Evolutionary conservation across 2,113 vertebrate genomes (phyloP).

Genomic region (Sander lucioperca): DNA sequence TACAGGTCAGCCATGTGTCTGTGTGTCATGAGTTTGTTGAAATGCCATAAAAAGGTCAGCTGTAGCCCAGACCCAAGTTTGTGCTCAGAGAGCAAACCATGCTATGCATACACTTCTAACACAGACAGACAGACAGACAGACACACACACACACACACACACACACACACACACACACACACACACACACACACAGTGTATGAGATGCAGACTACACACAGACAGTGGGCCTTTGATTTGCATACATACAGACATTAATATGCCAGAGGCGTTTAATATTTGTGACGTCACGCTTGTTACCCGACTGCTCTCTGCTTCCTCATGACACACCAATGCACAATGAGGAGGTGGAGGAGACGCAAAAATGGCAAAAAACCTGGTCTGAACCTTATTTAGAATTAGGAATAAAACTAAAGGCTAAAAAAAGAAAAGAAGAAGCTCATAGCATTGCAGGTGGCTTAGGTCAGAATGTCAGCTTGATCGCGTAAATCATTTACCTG

Average conservation of each 20-base stretch:
- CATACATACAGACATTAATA: slow-evolving; percentile 24
- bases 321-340: not conserved
- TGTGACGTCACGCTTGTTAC: slow-evolving; percentile 25
- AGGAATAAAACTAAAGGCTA: not conserved
- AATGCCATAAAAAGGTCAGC: slow-evolving; percentile 75
- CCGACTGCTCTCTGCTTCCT: slow-evolving; percentile 2
- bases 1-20: slow-evolving; percentile 46
- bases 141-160: no score
- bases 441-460: not conserved
- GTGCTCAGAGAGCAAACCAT: slow-evolving; percentile 36
- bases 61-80: slow-evolving; percentile 38
- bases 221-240: slow-evolving; percentile 8
- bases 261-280: not conserved
- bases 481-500: not conserved
- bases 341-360: not conserved
- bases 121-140: not conserved
- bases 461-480: slow-evolving; percentile 14
- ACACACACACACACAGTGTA: not conserved
- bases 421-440: not conserved
- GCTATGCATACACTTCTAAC: slow-evolving; percentile 14
- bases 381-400: not conserved
- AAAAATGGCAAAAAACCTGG: not conserved
- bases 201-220: not conserved
- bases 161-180: not conserved
- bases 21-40: slow-evolving; percentile 46